A percentile compares a stretch with the other conserved stretches of the same genome.
Evolutionary conservation across 2,888 invertebrate genomes (phyloP).

Genomic region (Branchinecta sandiegonensis): DNA sequence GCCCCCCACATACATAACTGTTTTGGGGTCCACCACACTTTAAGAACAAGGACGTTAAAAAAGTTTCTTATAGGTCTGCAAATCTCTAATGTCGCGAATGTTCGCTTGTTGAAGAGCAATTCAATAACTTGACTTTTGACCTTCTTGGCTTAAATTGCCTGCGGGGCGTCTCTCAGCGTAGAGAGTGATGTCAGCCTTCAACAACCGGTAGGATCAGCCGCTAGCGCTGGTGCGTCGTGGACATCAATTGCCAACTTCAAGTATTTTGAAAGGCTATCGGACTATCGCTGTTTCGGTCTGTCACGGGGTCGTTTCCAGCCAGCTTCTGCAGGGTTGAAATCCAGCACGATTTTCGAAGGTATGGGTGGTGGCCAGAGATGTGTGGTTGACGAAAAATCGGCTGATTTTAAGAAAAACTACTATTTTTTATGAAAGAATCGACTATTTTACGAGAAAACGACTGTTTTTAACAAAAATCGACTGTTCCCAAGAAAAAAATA

Average conservation of each 20-base stretch:
- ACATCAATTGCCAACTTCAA: constrained; percentile 1
- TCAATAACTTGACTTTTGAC: background rate
- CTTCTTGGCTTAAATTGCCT: background rate
- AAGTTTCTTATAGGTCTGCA: too few relatives aligned
- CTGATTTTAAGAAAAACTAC: too few relatives aligned
- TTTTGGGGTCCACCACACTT: too few relatives aligned
- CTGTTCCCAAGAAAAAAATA: too few relatives aligned
- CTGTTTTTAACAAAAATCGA: too few relatives aligned
- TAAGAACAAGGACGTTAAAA: too few relatives aligned
- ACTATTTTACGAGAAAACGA: too few relatives aligned
- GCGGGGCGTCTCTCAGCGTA: background rate
- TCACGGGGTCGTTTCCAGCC: background rate
- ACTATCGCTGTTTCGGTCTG: constrained; percentile 4
- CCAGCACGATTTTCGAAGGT: background rate
- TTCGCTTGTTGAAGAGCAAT: background rate
- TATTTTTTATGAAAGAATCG: too few relatives aligned
- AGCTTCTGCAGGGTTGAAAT: background rate
- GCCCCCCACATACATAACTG: too few relatives aligned
- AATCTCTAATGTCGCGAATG: too few relatives aligned
- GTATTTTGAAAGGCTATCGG: background rate
- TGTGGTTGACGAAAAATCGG: too few relatives aligned
- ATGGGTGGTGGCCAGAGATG: background rate
- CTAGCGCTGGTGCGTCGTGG: background rate
- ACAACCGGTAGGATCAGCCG: constrained; percentile 1
- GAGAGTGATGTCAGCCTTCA: background rate